Conservation (phyloP, 2,113 vertebrate genomes). For the Cyanoderma ruficeps region DNA sequence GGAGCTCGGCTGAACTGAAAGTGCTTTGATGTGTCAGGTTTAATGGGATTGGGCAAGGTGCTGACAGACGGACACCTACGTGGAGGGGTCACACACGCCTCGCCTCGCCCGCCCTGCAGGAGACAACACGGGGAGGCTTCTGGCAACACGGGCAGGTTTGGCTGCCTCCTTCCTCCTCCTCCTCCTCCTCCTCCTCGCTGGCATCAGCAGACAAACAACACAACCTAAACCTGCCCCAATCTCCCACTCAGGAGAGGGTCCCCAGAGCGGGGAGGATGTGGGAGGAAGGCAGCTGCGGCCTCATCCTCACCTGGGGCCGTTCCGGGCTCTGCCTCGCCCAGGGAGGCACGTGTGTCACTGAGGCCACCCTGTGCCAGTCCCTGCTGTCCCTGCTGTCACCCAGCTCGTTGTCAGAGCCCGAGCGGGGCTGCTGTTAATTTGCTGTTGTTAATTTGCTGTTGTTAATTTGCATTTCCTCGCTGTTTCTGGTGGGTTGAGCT, state of each 20-base stretch:
- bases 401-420: accelerated
- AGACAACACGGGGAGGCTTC: background rate
- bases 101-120: background rate
- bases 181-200: background rate
- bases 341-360: background rate
- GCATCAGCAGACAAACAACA: accelerated
- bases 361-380: background rate
- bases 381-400: background rate
- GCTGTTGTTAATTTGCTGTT: background rate
- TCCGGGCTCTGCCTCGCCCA: background rate
- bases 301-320: background rate
- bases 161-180: background rate
- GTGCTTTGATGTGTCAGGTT: background rate
- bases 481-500: background rate
- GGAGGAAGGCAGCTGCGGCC: background rate
- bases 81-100: background rate
- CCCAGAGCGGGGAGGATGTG: background rate
- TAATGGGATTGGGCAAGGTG: background rate
- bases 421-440: too few species aligned
- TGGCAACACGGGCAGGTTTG: background rate
- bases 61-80: background rate
- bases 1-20: background rate
- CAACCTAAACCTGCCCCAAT: background rate
- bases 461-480: background rate
- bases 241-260: background rate